Evolutionary conservation across 2,888 invertebrate species (phyloP), one percentile per base, ranked within the genome.

Genomic region (Anthophora plumipes): DNA sequence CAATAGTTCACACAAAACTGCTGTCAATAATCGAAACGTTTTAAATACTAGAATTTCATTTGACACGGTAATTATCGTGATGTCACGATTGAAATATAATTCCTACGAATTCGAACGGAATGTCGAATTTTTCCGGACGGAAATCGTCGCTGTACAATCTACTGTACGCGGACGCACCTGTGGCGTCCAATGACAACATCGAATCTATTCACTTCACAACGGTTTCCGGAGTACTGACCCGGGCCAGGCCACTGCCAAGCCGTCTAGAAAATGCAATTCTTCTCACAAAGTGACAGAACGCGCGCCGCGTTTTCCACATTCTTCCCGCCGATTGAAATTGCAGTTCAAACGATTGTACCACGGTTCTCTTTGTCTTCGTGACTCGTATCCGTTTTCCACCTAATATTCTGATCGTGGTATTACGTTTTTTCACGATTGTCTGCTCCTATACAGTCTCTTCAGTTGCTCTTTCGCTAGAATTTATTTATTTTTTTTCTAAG

Each of bases 321-420:
- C 75, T 67, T 73, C 74, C 20, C 22, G 48, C 48, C 80, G 71
- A 85, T 81, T 74, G 69, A 76, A 82, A 73, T 76, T 77, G 75
- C 78, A 64, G 69, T 74, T 75, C 73, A 74, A 77, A 82, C 83
- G 84, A 76, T 73, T 80, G 71, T 74, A 68, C 55, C 71, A 59
- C n/a, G 25, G 54, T 52, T 31, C 59, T 84, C 80, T 84, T 87
- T 84, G 82, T 82, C 64, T 57, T 57, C 54, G 70, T 54, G 75
- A 60, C 71, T 59, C 79, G 79, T 31, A 72, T 80, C 79, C 73
- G 71, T 77, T 82, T 80, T 70, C 80, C 46, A 60, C 60, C 70
- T 71, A 84, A 85, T 85, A 81, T 86, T 86, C 77, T 74, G 54
- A 78, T 77, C 73, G 72, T 71, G 61, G 71, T 82, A 85, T 86